Conservation (phyloP, 2,113 vertebrate species). For the Herpailurus yagouaroundi region DNA sequence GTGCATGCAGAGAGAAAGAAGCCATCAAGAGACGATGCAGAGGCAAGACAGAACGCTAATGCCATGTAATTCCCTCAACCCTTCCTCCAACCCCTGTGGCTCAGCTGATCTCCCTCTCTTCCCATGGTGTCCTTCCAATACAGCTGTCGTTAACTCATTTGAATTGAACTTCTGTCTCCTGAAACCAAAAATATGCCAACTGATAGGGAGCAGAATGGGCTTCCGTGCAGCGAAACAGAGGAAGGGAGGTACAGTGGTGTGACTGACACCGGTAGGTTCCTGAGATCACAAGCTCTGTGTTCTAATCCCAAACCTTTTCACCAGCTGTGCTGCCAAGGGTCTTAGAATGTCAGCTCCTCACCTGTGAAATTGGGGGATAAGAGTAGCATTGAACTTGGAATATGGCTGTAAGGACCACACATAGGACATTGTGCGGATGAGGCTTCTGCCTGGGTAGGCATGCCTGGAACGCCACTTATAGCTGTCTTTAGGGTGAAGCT, state of each 20-base stretch:
- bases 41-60: neutral
- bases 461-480: neutral
- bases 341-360: neutral
- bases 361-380: neutral
- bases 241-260: rapidly evolving
- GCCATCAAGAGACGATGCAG: too few relatives aligned
- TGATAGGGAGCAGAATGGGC: neutral
- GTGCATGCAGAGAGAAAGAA: neutral
- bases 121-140: neutral
- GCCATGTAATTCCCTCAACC: neutral
- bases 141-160: neutral
- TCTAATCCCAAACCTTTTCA: neutral
- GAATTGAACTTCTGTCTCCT: neutral
- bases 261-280: neutral
- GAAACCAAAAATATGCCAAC: neutral
- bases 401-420: neutral
- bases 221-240: neutral
- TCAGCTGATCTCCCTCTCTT: neutral
- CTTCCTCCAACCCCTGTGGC: neutral
- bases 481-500: neutral
- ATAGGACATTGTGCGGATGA: neutral
- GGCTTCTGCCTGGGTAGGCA: neutral
- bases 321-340: neutral
- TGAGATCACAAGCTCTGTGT: neutral
- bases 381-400: neutral